phyloP scores from a whole-genome alignment of 2,888 invertebrate genomes.

The Himalopsyche kuldschensis region DNA sequence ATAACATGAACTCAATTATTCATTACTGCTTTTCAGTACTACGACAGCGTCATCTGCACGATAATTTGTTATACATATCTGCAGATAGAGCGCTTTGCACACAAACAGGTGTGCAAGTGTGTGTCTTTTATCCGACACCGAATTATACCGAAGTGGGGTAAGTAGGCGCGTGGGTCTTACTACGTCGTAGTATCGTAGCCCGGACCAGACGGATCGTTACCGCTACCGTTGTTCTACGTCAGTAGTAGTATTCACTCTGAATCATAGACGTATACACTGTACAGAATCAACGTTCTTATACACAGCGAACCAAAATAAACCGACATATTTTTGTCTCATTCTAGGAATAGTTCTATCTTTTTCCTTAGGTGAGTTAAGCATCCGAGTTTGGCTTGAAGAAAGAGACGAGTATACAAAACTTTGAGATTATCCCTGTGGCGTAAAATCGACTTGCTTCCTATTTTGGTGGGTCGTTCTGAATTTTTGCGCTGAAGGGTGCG shows the following conservation, averaged over 20 bases:
- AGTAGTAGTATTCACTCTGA: neutral
- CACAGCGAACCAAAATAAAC: neutral
- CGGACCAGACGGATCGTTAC: conserved; percentile 27
- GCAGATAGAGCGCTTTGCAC: neutral
- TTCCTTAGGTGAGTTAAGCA: neutral
- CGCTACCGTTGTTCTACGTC: neutral
- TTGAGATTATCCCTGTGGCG: neutral
- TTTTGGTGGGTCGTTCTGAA: neutral
- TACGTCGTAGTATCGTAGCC: conserved; percentile 7
- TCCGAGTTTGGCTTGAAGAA: neutral
- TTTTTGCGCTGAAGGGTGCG: neutral
- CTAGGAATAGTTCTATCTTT: neutral
- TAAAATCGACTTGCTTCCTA: neutral
- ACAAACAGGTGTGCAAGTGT: neutral
- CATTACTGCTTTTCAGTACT: neutral
- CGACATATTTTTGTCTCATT: neutral
- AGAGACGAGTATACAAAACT: neutral
- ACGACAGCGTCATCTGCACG: neutral
- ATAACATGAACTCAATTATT: neutral
- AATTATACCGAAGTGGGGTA: neutral
- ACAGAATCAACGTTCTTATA: neutral
- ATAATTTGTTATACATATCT: neutral
- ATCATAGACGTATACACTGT: neutral
- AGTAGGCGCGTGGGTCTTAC: conserved; percentile 15
- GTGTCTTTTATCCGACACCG: neutral